Conservation (phyloP, 2,888 invertebrate species). For the Cinara cedri region DNA sequence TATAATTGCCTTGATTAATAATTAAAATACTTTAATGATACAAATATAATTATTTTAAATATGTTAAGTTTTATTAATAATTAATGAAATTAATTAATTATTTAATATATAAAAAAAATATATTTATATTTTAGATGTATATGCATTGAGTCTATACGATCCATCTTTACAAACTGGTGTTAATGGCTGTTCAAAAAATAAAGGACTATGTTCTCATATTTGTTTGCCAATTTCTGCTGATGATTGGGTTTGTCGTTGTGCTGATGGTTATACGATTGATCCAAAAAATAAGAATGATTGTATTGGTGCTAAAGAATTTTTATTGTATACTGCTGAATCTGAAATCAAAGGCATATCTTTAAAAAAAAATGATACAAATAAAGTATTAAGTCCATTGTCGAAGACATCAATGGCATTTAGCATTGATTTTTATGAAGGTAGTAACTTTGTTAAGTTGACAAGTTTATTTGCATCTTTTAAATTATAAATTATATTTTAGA, state of each 20-base stretch:
- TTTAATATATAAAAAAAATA: background rate
- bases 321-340: constrained; percentile 79
- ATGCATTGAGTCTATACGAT: constrained; percentile 76
- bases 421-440: constrained; percentile 74
- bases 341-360: constrained; percentile 74
- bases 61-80: too few species aligned
- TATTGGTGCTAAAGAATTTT: constrained; percentile 70
- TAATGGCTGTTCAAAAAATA: constrained; percentile 68
- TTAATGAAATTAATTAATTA: too few species aligned
- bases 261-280: constrained; percentile 72
- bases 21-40: too few species aligned
- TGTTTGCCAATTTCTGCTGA: constrained; percentile 72
- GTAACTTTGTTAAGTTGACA: background rate
- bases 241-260: constrained; percentile 74
- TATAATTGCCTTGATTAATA: too few species aligned
- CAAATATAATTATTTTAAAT: too few species aligned
- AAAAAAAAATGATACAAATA: constrained; percentile 61
- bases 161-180: constrained; percentile 69
- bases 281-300: constrained; percentile 67
- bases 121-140: constrained; percentile 65
- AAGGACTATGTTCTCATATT: constrained; percentile 73
- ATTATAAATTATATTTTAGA: constrained; percentile 63
- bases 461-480: background rate
- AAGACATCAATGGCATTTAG: constrained; percentile 77
- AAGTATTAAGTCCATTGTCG: constrained; percentile 73